Base-by-base conservation (phyloP, 2,113 vertebrate genomes). In the Alouatta palliata region DNA sequence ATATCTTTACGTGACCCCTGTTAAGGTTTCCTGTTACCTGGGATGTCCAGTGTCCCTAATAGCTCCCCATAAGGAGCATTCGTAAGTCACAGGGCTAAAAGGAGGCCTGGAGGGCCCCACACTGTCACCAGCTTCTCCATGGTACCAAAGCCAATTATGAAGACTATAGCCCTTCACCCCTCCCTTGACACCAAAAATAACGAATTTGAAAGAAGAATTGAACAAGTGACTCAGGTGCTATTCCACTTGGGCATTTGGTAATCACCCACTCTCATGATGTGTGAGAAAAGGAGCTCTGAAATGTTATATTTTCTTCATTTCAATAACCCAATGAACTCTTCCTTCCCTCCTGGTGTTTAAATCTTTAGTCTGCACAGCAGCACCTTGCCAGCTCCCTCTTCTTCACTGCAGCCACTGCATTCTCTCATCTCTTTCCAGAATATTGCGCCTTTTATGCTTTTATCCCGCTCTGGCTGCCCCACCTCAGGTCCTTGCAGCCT, bases 251-350 rank as follows among this genome's bases (percentile, higher is more conserved):
- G 37, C 13, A 32, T 43, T 56, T 49, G 37, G 49, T 30, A 43
- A 73, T 82, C 40, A 52, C 64, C 52, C 37, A 17, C 25, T 16
- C 40, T 56, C 79, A 68, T 35, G 20, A 12, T 6, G 45, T 73
- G 19, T 92, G n/a, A 88, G 71, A 56, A 93, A 91, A 80, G 43
- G 5, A 49, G 32, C 47, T 91, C 81, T 47, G 54, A 52, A 85
- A 47, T 84, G 23, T 8, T 10, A 9, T 3, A 5, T 54, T 58
- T 75, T 32, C 49, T 52, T 82, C 58, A n/a, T 66, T 96, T 80
- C 27, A 52, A 49, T 66, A 45, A 21, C 73, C 66, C n/a, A 0
- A 4, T 9, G 58, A 25, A 5, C 56, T 4, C 43, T 58, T 64
- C n/a, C 25, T 91, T 66, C 80, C 45, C 61, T 49, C 30, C 32